Evolutionary conservation across 2,113 vertebrate species (phyloP).

Genomic region (Dendrocopos noguchii): DNA sequence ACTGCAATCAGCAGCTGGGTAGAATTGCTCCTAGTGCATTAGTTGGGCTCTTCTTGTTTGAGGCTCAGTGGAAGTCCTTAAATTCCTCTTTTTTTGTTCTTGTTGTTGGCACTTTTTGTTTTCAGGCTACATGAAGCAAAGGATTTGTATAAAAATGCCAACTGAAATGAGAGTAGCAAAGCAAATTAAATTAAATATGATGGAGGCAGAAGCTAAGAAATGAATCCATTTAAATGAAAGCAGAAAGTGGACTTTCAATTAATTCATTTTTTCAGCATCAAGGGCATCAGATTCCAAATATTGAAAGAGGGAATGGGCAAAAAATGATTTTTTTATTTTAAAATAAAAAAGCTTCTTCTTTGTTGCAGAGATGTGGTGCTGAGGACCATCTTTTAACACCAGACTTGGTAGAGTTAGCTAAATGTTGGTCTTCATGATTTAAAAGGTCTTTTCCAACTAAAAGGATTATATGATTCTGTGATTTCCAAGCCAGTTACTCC

Average conservation of each 20-base stretch:
- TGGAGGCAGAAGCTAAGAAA: not conserved
- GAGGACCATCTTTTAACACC: too few species aligned
- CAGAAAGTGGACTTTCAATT: not conserved
- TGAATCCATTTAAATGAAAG: not conserved
- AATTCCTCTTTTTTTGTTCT: too few species aligned
- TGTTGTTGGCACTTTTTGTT: not conserved
- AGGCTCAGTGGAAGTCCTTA: not conserved
- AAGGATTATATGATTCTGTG: not conserved
- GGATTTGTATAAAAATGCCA: not conserved
- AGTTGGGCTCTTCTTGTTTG: not conserved
- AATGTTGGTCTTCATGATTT: too few species aligned
- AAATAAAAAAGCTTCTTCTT: too few species aligned
- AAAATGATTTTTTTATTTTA: not conserved
- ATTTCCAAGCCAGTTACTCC: not conserved
- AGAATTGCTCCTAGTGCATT: not conserved
- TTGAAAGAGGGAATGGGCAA: not conserved
- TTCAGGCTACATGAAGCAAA: not conserved
- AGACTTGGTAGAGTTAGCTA: too few species aligned
- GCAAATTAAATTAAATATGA: not conserved
- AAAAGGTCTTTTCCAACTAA: too few species aligned
- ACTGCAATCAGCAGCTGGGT: rapidly evolving
- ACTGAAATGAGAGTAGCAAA: not conserved
- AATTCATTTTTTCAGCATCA: not conserved
- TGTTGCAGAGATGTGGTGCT: too few species aligned
- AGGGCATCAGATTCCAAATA: not conserved